Evolutionary conservation across 1,140 invertebrate genomes (phyloP), one percentile per base, ranked within the genome.

Genomic region (Microplitis demolitor): DNA sequence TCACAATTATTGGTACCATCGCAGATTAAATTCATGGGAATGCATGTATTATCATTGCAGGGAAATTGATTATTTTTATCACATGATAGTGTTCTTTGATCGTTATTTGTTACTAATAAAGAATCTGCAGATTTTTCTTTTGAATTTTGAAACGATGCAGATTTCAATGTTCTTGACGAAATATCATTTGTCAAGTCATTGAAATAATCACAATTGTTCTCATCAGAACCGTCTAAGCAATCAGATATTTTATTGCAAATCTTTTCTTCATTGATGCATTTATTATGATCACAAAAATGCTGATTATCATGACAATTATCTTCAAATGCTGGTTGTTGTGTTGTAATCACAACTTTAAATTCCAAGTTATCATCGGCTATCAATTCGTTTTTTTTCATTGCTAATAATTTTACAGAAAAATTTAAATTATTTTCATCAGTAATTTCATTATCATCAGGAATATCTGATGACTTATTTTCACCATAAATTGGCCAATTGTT

Each of bases 221-320:
- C 89, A 77, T 90, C 89, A 31, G 80, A 80, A 6, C 78, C 80
- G 75, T 89, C 88, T 1, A 74, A 37, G 68, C 89, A 90, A 78
- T 90, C 82, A 6, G 39, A 50, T 11, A 69, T 51, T 9, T 79
- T 80, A 74, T 91, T 84, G 82, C 90, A 91, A 35, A 78, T 66
- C 66, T 77, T 77, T 24, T 77, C 35, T 0, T 64, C 63, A 33
- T 81, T 78, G 64, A 90, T 83, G 75, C 88, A 89, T 14, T 50
- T 74, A 0, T 70, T 77, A 34, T 80, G 76, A 68, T 86, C 79
- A 76, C 79, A 82, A 53, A 60, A 53, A 53, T 74, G 53, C 50
- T 76, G 61, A 53, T 70, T 71, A 6, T 66, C 53, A 24, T 50
- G 16, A 24, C 69, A 69, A 4, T 45, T 4, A 51, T 24, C 37